phyloP scores from a whole-genome alignment of 2,113 vertebrate species.

The Nestor notabilis region DNA sequence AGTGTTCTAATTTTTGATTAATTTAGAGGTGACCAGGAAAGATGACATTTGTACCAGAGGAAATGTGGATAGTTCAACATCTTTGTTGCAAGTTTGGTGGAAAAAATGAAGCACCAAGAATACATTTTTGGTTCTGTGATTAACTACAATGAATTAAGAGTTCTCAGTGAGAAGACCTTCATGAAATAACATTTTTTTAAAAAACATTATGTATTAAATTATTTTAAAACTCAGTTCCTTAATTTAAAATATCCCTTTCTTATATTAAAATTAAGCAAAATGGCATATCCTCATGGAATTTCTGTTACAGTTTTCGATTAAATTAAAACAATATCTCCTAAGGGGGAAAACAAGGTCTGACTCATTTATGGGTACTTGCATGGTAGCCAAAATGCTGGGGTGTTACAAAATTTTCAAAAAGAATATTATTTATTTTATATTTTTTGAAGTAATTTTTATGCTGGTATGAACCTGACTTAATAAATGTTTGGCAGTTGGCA shows the following conservation, averaged over 20 bases:
- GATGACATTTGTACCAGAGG: background rate
- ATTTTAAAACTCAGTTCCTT: background rate
- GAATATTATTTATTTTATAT: background rate
- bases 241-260: background rate
- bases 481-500: background rate
- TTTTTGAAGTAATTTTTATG: constrained; percentile 9
- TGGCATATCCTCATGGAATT: background rate
- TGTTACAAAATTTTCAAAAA: background rate
- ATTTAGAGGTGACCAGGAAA: background rate
- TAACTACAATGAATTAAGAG: background rate
- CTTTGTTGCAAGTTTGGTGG: background rate
- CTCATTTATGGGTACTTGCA: constrained; percentile 16
- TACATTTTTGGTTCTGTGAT: background rate
- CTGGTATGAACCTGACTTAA: background rate
- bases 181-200: background rate
- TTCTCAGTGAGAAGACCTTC: background rate
- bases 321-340: background rate
- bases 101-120: background rate
- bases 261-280: background rate
- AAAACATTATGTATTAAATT: background rate
- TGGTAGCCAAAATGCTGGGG: background rate
- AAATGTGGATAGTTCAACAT: background rate
- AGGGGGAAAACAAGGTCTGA: background rate
- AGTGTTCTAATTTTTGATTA: background rate
- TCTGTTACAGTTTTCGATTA: background rate